Evolutionary conservation across 2,113 vertebrate species (phyloP), one percentile per base, ranked within the genome.

Genomic region (Tautogolabrus adspersus): DNA sequence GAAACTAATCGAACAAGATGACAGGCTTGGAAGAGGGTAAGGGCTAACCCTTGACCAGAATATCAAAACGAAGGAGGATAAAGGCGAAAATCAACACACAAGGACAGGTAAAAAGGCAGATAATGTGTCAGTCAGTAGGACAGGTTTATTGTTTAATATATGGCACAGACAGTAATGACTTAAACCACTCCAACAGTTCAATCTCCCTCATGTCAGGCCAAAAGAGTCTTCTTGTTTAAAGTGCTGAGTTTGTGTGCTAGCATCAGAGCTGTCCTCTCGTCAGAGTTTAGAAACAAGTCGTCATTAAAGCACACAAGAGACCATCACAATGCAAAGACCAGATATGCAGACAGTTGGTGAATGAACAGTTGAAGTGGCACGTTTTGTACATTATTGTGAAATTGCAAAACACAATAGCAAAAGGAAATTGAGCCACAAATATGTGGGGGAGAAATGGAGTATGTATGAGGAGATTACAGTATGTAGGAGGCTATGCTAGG

Each of bases 201-300:
- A 49, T 67, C 19, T 42, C 58, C 66, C 23, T 69, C 46, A 49
- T 51, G 18, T 77, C 65, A 65, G 44, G 8, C 30, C 34, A 34
- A 6, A 34, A 34, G 30, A 34, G 30, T 4, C 30, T 34, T 34
- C 23, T 18, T n/a, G 26, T 30, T 60, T 11, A 18, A 21, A 37
- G 65, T 71, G 65, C 12, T 37, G 38, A 19, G 9, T 79, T 37
- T 66, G 75, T 78, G 66, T 78, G 71, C 16, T 16, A 16, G 72
- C 75, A 83, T 92, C 91, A 79, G 83, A 87, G 44, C 62, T 85
- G 84, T 59, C 68, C 79, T 58, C 80, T 89, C 83, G 13, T 15
- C 34, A 69, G 80, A 90, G 86, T 88, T 91, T 87, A 70, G 79
- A 80, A 85, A 88, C 84, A 90, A 19, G 10, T 82, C 88, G 54